These are phyloP conservation scores for Ara ararauna DNA, from an alignment of 2,797 vertebrate species.

Conservation along the genomic window DNA sequence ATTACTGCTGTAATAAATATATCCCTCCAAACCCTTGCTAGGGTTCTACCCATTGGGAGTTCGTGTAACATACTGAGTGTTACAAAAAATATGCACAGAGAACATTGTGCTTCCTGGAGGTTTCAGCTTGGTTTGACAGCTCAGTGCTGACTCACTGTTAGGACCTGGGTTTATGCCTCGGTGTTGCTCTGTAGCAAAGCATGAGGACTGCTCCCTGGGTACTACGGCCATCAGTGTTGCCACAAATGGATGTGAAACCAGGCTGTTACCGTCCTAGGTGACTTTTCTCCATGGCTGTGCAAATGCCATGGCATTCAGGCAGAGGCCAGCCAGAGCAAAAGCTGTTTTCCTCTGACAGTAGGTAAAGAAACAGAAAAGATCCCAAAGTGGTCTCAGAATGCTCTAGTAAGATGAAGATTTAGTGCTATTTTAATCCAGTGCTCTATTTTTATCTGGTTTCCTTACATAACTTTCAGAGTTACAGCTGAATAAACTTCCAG, in stretches of 20 bases:
- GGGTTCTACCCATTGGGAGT: slow-evolving; percentile 39
- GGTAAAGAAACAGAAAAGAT: background rate
- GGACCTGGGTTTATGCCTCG: background rate
- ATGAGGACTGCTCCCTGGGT: background rate
- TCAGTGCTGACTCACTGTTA: slow-evolving; percentile 52
- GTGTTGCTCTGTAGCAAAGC: background rate
- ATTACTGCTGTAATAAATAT: slow-evolving; percentile 61
- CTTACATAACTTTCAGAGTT: slow-evolving; percentile 28
- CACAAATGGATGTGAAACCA: slow-evolving; percentile 7
- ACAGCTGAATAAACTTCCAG: slow-evolving; percentile 54
- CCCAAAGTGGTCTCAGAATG: background rate
- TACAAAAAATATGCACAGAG: slow-evolving; percentile 19
- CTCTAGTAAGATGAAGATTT: background rate
- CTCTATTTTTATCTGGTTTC: slow-evolving; percentile 44
- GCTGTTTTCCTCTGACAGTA: background rate
- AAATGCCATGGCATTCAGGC: background rate
- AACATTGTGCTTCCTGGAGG: slow-evolving; percentile 45
- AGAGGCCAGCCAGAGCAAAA: background rate
- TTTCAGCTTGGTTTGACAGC: slow-evolving; percentile 28
- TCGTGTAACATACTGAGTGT: slow-evolving; percentile 51
- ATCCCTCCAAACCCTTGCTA: slow-evolving; percentile 42
- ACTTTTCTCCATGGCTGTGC: background rate
- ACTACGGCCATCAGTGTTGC: background rate
- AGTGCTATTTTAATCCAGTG: slow-evolving; percentile 24
- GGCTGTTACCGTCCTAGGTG: background rate